These are phyloP conservation scores for Teleopsis dalmanni DNA, from an alignment of 1,140 invertebrate species.

Conservation along the genomic window DNA sequence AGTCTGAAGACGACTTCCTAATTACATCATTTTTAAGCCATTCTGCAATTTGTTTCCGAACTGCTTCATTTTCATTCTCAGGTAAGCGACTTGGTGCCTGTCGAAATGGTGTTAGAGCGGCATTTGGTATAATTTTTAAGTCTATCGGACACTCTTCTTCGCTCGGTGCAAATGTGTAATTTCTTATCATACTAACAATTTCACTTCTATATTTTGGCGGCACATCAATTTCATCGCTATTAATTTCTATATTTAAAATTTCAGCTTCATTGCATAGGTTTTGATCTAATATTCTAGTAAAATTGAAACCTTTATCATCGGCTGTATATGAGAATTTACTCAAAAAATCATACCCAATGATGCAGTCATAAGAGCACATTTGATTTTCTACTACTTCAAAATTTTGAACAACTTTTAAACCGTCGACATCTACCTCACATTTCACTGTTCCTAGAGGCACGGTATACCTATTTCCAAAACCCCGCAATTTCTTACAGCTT, in stretches of 20 bases:
- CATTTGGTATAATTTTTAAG: conserved; percentile 8
- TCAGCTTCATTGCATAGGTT: background rate
- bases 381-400: background rate
- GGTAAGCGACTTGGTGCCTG: conserved; percentile 19
- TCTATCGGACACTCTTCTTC: background rate
- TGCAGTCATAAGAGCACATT: background rate
- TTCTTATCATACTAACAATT: background rate
- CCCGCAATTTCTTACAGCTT: background rate
- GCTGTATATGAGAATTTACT: background rate
- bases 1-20: conserved; percentile 18
- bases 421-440: background rate
- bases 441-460: background rate
- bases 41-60: conserved; percentile 19
- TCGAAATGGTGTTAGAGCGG: conserved; percentile 12
- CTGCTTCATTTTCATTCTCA: conserved; percentile 13
- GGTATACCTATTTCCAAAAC: background rate
- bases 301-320: background rate
- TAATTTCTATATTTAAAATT: background rate
- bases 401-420: background rate
- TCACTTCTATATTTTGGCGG: background rate
- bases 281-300: background rate
- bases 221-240: background rate
- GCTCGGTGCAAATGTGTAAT: background rate
- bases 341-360: background rate
- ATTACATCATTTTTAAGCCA: conserved; percentile 25